phyloP scores from a whole-genome alignment of 92 coral and sea anemone species.

The Porites divaricata region DNA sequence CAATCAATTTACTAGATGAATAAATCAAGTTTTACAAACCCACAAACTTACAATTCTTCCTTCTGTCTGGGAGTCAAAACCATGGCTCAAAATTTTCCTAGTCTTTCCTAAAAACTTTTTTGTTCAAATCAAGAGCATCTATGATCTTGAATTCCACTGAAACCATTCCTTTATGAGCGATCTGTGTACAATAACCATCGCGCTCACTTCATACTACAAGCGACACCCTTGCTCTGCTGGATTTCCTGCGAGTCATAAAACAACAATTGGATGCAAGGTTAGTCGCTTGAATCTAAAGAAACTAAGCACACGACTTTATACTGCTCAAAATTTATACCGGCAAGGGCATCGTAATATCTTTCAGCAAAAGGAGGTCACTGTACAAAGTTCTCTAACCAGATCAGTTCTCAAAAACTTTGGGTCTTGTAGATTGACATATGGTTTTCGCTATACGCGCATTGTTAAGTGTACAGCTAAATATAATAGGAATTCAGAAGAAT shows the following conservation, averaged over 20 bases:
- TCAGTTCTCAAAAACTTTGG: slow-evolving; percentile 16
- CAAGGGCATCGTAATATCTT: slow-evolving; percentile 33
- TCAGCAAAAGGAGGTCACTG: slow-evolving; percentile 31
- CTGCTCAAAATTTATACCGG: slow-evolving; percentile 13
- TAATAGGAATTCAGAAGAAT: slow-evolving; percentile 3
- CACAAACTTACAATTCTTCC: slow-evolving; percentile 90
- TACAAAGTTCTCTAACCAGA: slow-evolving; percentile 47
- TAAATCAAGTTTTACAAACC: not conserved
- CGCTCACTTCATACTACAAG: slow-evolving; percentile 17
- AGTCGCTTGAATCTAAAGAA: not conserved
- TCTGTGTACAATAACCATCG: slow-evolving; percentile 21
- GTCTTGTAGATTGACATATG: slow-evolving; percentile 31
- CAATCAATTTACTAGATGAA: slow-evolving; percentile 5
- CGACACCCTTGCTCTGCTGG: slow-evolving; percentile 14
- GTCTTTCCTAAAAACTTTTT: slow-evolving; percentile 34
- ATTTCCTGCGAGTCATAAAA: not conserved
- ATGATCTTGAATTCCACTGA: slow-evolving; percentile 58
- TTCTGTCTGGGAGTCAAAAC: slow-evolving; percentile 98
- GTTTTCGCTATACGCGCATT: slow-evolving; percentile 21
- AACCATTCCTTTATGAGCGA: slow-evolving; percentile 62
- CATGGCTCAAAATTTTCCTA: slow-evolving; percentile 74
- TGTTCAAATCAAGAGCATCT: slow-evolving; percentile 44
- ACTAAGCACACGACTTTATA: not conserved
- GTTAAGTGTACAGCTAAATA: not conserved
- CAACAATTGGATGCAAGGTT: slow-evolving; percentile 2